These are phyloP conservation scores for Lasioglossum morio DNA, from an alignment of 2,888 invertebrate genomes.

Conservation along the genomic window DNA sequence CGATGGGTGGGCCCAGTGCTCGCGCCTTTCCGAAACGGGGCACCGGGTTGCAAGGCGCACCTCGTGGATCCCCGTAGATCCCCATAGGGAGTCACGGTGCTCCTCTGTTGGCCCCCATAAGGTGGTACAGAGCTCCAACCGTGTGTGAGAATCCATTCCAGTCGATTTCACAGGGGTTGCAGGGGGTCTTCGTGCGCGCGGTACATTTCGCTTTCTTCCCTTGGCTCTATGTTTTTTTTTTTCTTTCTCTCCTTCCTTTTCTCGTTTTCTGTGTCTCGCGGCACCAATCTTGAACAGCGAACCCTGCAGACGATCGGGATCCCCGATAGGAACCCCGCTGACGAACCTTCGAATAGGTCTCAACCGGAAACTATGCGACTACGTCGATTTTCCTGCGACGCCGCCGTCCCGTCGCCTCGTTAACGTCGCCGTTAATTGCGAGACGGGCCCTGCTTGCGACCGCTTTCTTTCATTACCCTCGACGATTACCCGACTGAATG, in stretches of 20 bases:
- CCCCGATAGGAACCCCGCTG: constrained; percentile 44
- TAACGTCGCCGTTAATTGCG: neutral
- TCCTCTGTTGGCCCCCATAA: constrained; percentile 75
- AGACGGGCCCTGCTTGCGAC: neutral
- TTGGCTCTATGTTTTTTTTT: constrained; percentile 26
- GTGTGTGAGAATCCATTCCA: constrained; percentile 83
- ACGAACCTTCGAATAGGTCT: constrained; percentile 29
- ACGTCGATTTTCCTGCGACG: neutral
- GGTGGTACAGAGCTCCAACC: constrained; percentile 82
- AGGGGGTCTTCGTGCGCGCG: constrained; percentile 48
- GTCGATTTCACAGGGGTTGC: constrained; percentile 79
- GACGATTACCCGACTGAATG: neutral
- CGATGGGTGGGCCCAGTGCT: constrained; percentile 77
- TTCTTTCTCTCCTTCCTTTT: neutral
- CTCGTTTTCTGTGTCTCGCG: neutral
- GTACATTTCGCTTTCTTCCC: constrained; percentile 42
- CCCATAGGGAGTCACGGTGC: constrained; percentile 64
- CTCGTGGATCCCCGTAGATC: constrained; percentile 42
- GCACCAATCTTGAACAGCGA: neutral
- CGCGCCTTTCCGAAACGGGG: constrained; percentile 52
- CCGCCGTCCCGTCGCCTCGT: neutral
- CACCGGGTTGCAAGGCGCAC: constrained; percentile 61
- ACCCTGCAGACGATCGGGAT: constrained; percentile 18
- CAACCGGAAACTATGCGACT: constrained; percentile 26
- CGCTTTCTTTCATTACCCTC: neutral